Evolutionary conservation across 1,140 invertebrate species (phyloP), one percentile per base, ranked within the genome.

Genomic region (Ericerus pela): DNA sequence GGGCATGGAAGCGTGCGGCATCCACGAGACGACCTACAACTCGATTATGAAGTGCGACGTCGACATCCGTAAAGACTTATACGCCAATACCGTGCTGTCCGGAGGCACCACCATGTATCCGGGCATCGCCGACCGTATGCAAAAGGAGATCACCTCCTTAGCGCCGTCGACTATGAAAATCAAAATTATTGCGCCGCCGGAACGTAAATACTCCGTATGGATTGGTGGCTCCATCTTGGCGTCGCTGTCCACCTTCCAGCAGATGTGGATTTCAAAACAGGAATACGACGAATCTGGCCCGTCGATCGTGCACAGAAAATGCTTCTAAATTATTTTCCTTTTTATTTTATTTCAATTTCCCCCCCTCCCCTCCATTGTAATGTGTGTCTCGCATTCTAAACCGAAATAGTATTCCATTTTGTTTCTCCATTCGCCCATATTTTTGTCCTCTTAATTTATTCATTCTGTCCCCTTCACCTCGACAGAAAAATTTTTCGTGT

Each of bases 31-130:
- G 63, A 88, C 88, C 53, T 94, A 91, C 82, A 94, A 94, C 76
- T 91, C 87, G 62, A 94, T 96, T 77, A 93, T 94, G 89, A 93
- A 93, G 78, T 93, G 89, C 74, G 89, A 93, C 68, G 85, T 92
- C 26, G 87, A 91, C 69, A 90, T 90, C 76, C 80, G 86, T 75
- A 89, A 89, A 78, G 90, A 94, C 74, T 75, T 94, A 73, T 95
- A 94, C 72, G 88, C 90, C 73, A 95, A 95, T 79, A 93, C 88
- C 61, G 91, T 95, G 60, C 79, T 95, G 64, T 94, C 90, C 60
- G 91, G 92, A 67, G 92, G 92, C 73, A 93, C 91, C 76, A 94
- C 89, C 72, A 95, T 95, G 91, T 95, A 90, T 74, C 90, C 91
- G 54, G 88, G 88, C 73, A 84, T 86, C 65, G 83, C 81, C 56